phyloP scores from a whole-genome alignment of 1,140 invertebrate genomes.

The Parasteatoda tepidariorum region DNA sequence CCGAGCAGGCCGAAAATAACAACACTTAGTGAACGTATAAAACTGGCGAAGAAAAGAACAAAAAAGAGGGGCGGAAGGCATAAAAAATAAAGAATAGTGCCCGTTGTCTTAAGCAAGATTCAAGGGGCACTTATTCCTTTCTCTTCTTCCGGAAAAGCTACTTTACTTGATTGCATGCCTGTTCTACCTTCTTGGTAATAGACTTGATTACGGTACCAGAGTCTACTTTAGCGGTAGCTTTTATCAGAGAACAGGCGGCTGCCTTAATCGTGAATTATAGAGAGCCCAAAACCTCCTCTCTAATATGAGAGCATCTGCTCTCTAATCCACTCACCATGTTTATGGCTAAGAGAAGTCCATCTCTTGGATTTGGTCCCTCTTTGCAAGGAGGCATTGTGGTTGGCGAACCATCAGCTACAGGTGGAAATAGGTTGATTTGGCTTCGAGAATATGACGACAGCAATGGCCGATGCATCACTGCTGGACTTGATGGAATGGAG shows the following conservation, averaged over 20 bases:
- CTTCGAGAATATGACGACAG: not conserved
- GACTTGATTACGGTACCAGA: constrained; percentile 39
- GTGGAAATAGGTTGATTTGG: not conserved
- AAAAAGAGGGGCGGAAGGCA: not conserved
- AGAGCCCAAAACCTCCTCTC: not conserved
- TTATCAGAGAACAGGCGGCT: constrained; percentile 18
- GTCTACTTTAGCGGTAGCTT: constrained; percentile 36
- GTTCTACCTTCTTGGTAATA: constrained; percentile 50
- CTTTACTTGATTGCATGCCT: constrained; percentile 50
- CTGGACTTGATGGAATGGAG: not conserved
- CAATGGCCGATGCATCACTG: not conserved
- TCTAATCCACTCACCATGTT: constrained; percentile 43
- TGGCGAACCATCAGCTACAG: not conserved
- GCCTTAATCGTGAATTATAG: constrained; percentile 52
- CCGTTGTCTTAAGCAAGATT: constrained; percentile 49
- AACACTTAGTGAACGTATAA: too few species aligned
- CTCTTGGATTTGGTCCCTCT: too few species aligned
- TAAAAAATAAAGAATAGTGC: not conserved
- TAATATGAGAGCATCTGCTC: constrained; percentile 30
- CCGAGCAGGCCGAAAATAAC: too few species aligned
- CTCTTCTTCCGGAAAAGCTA: constrained; percentile 11
- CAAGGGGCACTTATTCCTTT: constrained; percentile 11
- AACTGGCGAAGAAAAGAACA: too few species aligned
- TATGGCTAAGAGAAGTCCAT: constrained; percentile 25
- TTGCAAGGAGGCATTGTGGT: not conserved